Evolutionary conservation across 2,113 vertebrate species (phyloP).

Genomic region (Lamprologus callipterus): DNA sequence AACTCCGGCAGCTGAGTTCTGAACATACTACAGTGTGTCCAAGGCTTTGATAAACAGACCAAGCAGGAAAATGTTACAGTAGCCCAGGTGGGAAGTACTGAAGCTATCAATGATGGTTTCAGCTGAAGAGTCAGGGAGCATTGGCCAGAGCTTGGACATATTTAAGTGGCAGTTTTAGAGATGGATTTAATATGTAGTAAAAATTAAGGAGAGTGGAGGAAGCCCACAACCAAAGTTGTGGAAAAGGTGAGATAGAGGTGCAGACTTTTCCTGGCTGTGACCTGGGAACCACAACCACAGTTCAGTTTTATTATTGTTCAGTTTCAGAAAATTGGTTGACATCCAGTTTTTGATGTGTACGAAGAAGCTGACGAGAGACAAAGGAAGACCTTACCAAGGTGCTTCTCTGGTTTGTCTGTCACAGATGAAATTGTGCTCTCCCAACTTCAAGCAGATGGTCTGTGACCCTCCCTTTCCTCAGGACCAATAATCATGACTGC

Average conservation of each 20-base stretch:
- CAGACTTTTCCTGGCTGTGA: not conserved
- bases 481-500: not conserved
- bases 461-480: not conserved
- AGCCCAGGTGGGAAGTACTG: not conserved
- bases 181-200: not conserved
- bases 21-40: not conserved
- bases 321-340: not conserved
- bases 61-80: not conserved
- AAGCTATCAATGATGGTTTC: not conserved
- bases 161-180: not conserved
- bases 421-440: not conserved
- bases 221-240: not conserved
- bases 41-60: not conserved
- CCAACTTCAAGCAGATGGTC: not conserved
- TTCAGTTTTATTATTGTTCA: not conserved
- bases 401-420: not conserved
- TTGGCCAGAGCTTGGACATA: not conserved
- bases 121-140: not conserved
- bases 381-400: not conserved
- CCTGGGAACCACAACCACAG: not conserved
- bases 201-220: not conserved
- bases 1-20: not conserved
- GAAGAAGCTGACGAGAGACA: not conserved
- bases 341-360: not conserved
- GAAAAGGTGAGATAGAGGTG: not conserved